Evolutionary conservation across 1,140 invertebrate species (phyloP), one percentile per base, ranked within the genome.

Genomic region (Apis florea): DNA sequence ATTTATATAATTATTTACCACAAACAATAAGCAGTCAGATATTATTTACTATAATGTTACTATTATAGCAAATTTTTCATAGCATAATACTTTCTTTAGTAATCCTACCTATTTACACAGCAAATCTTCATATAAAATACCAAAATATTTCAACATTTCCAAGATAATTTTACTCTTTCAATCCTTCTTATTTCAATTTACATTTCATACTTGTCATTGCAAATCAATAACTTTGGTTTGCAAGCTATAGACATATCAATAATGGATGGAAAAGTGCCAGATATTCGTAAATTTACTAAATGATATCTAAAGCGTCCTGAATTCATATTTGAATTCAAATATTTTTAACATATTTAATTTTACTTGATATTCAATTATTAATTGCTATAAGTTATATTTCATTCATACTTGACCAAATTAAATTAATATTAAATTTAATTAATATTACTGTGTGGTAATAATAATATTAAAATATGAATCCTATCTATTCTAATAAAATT

Each of bases 101-200:
- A 82, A 81, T 80, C 31, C 83, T 89, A 89, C 72, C 56, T 89
- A 89, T 89, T 56, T 84, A 86, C 64, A 89, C 76, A 83, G 86
- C 66, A 83, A 89, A 88, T 84, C n/a, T 84, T 58, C 70, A 86
- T 89, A 89, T 89, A 89, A 87, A 87, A 89, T 88, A 85, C 80
- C 72, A 83, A 88, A 88, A 89, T 86, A 82, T 82, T 71, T 89
- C 64, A 83, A 89, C 84, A 89, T 70, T 79, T 83, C 59, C 75
- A 76, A 73, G 72, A 84, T 83, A 89, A 87, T 87, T 80, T 85
- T 76, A 82, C 79, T 88, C 59, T 82, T 67, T 83, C 69, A 31
- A 89, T 84, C 72, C 64, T 84, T 84, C 59, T 76, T 78, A 83
- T 1, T 64, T 83, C 64, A 79, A 79, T 70, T 84, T 82, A 84